These are phyloP conservation scores for Drosophila robusta DNA, from an alignment of 2,888 invertebrate species.

Conservation along the genomic window DNA sequence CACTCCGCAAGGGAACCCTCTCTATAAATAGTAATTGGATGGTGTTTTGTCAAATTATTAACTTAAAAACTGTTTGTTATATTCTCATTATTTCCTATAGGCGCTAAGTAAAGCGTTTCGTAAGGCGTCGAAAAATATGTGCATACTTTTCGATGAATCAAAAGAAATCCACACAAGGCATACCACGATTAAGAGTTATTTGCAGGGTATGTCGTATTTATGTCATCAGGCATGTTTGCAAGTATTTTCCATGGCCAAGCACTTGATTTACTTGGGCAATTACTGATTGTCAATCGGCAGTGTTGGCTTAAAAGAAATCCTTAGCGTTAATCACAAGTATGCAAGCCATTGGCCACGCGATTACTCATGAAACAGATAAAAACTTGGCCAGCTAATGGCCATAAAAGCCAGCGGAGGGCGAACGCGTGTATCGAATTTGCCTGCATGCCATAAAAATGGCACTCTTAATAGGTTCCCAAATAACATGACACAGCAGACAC, in stretches of 20 bases:
- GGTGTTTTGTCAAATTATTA: too few relatives aligned
- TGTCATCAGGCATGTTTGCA: too few relatives aligned
- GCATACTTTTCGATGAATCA: too few relatives aligned
- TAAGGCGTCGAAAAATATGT: too few relatives aligned
- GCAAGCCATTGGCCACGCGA: conserved; percentile 43
- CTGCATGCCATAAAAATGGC: conserved; percentile 15
- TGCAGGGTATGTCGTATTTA: background rate
- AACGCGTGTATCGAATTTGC: conserved; percentile 18
- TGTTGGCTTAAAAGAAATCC: conserved; percentile 13
- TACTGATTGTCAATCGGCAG: conserved; percentile 23
- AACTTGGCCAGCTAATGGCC: conserved; percentile 51
- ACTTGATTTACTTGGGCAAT: conserved; percentile 4
- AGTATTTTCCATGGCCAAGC: background rate
- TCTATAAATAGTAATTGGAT: too few relatives aligned
- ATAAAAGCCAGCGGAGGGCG: conserved; percentile 9
- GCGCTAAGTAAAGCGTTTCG: too few relatives aligned
- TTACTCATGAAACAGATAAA: conserved; percentile 58
- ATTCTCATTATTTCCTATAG: too few relatives aligned
- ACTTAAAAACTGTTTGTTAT: too few relatives aligned
- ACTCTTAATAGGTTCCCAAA: conserved; percentile 38
- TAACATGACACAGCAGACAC: conserved; percentile 15
- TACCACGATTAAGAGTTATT: background rate
- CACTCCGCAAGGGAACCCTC: too few relatives aligned
- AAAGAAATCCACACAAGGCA: background rate
- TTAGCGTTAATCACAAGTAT: conserved; percentile 42